Evolutionary conservation across 2,797 vertebrate genomes (phyloP).

Genomic region (Tragopan temminckii): DNA sequence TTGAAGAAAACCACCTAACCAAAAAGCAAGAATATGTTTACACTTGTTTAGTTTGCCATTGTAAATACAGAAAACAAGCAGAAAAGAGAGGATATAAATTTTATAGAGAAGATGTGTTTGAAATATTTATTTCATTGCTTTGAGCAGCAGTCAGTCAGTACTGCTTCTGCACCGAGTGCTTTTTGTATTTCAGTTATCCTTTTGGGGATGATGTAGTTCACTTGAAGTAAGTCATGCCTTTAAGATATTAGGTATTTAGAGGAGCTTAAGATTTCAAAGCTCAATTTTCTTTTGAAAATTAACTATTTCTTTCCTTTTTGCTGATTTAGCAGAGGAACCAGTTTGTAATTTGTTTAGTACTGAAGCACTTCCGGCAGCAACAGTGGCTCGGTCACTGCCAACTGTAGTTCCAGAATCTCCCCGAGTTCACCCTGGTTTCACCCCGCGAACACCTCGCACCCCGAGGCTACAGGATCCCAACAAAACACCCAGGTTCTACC

Average conservation of each 20-base stretch:
- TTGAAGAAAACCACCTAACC: background rate
- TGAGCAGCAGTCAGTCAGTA: background rate
- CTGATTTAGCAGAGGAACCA: conserved; percentile 51
- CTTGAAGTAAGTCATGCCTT: background rate
- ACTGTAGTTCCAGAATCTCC: conserved; percentile 86
- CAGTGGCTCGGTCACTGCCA: conserved; percentile 83
- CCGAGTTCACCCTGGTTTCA: conserved; percentile 65
- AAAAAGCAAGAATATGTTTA: background rate
- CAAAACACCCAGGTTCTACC: conserved; percentile 93
- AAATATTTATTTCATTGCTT: background rate
- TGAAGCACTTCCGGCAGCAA: conserved; percentile 66
- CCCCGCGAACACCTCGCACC: conserved; percentile 86
- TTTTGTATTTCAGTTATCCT: background rate
- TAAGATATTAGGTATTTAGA: background rate
- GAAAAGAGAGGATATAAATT: background rate
- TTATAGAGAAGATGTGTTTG: background rate
- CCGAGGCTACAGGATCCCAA: conserved; percentile 89
- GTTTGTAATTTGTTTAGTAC: conserved; percentile 32
- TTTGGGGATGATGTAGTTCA: background rate
- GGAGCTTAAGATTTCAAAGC: background rate
- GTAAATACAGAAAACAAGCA: background rate
- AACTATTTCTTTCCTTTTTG: background rate
- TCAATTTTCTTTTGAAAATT: background rate
- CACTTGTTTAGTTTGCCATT: background rate
- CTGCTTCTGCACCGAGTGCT: background rate